Conservation (phyloP, 2,797 vertebrate genomes). For the Phrynocephalus vlangalii region DNA sequence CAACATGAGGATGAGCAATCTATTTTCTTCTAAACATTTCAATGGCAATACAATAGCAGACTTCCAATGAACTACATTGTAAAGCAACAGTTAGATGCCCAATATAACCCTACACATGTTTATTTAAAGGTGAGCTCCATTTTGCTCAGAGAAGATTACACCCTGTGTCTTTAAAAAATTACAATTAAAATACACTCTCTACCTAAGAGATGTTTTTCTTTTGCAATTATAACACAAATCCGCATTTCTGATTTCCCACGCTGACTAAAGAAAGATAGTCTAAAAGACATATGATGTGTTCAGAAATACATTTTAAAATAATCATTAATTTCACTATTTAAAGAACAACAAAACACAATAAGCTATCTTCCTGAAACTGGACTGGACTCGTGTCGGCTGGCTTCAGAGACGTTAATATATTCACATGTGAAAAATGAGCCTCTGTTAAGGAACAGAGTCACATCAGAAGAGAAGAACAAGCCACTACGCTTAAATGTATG, state of each 20-base stretch:
- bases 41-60: constrained; percentile 25
- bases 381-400: background rate
- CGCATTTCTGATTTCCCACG: constrained; percentile 18
- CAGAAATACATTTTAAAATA: constrained; percentile 26
- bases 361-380: background rate
- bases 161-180: background rate
- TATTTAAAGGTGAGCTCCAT: background rate
- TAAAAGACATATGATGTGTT: constrained; percentile 1
- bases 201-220: background rate
- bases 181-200: background rate
- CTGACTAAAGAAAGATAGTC: constrained; percentile 24
- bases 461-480: constrained; percentile 2
- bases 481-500: background rate
- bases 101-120: background rate
- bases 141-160: background rate
- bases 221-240: constrained; percentile 7
- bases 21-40: background rate
- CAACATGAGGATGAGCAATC: background rate
- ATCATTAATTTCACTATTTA: constrained; percentile 12
- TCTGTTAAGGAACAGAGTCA: constrained; percentile 16
- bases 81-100: constrained; percentile 13
- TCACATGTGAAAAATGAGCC: background rate
- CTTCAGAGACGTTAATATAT: constrained; percentile 13
- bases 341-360: background rate
- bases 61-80: background rate